Conservation (phyloP, 2,888 invertebrate species). For the Dynastes tityus region DNA sequence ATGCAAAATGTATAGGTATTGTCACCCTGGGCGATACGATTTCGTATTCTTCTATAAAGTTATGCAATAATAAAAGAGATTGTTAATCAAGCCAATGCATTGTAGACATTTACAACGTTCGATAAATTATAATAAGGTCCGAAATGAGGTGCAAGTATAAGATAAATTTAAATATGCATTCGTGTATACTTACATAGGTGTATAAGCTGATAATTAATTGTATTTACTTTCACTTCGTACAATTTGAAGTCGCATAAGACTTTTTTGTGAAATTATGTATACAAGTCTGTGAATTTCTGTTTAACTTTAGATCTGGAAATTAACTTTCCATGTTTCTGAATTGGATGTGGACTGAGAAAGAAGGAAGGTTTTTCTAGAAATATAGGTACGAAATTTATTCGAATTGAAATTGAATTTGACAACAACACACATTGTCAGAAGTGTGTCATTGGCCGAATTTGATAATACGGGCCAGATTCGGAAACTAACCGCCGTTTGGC, state of each 20-base stretch:
- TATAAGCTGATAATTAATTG: slow-evolving; percentile 15
- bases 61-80: slow-evolving; percentile 12
- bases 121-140: slow-evolving; percentile 18
- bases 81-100: neutral
- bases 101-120: slow-evolving; percentile 15
- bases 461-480: too few species aligned
- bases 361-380: too few species aligned
- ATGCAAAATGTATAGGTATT: slow-evolving; percentile 4
- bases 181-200: neutral
- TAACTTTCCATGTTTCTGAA: too few species aligned
- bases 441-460: too few species aligned
- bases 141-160: neutral
- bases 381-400: too few species aligned
- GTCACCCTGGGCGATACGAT: slow-evolving; percentile 7
- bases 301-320: too few species aligned
- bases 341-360: too few species aligned
- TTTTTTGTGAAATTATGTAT: slow-evolving; percentile 8
- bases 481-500: too few species aligned
- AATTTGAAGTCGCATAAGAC: slow-evolving; percentile 5
- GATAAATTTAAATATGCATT: slow-evolving; percentile 18
- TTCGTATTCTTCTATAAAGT: slow-evolving; percentile 16
- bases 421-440: too few species aligned
- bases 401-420: too few species aligned
- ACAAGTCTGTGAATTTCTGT: neutral
- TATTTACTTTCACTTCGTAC: slow-evolving; percentile 25